Conservation (phyloP, 2,113 vertebrate genomes). For the Galeopterus variegatus region DNA sequence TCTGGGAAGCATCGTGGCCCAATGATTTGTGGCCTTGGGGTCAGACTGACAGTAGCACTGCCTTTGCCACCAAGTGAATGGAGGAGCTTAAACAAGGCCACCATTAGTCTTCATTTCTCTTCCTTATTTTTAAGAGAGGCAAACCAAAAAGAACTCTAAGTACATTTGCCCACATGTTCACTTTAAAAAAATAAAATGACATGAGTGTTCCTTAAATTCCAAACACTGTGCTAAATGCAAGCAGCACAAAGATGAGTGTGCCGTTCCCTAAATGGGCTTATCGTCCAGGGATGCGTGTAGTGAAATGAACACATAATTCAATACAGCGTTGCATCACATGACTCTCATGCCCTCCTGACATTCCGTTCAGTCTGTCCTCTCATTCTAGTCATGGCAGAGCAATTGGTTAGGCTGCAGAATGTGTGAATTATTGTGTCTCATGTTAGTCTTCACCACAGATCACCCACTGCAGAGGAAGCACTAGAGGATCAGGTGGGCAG, state of each 20-base stretch:
- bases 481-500: background rate
- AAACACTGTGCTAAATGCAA: background rate
- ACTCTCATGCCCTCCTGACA: background rate
- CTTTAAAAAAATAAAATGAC: background rate
- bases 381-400: background rate
- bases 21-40: background rate
- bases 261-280: background rate
- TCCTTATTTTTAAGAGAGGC: background rate
- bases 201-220: background rate
- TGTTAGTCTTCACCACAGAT: background rate
- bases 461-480: background rate
- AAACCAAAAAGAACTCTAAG: background rate
- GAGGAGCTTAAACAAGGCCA: background rate
- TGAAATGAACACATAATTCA: background rate
- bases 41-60: background rate
- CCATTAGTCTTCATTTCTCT: constrained; percentile 4
- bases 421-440: background rate
- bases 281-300: background rate
- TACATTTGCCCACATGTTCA: background rate
- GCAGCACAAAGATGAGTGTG: background rate
- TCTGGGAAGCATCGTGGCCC: background rate
- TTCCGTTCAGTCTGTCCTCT: background rate
- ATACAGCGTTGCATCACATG: background rate
- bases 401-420: background rate
- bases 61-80: background rate